Percentiles rank a stretch among this genome's conserved stretches.
Evolutionary conservation across 2,113 vertebrate species (phyloP).

Genomic region (Pachyramphus minor): DNA sequence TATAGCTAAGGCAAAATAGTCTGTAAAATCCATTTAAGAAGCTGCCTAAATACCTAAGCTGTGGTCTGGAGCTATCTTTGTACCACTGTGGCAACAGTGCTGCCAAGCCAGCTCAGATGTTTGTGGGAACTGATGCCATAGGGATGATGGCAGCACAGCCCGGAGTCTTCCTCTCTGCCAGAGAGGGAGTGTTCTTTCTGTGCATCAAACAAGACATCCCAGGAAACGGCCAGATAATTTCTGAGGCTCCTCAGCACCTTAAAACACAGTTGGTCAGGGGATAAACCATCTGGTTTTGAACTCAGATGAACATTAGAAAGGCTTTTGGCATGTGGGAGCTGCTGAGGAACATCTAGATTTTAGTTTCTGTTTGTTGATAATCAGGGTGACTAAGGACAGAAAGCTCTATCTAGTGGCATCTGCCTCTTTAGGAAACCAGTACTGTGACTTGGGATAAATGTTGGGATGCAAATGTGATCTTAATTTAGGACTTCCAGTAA

Average conservation of each 20-base stretch:
- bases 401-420: neutral
- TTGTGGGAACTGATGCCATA: neutral
- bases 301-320: neutral
- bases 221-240: neutral
- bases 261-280: neutral
- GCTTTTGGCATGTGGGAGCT: neutral
- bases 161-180: neutral
- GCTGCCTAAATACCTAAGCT: neutral
- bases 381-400: neutral
- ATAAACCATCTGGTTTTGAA: neutral
- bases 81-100: neutral
- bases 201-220: neutral
- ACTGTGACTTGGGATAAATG: neutral
- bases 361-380: neutral
- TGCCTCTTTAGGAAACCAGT: neutral
- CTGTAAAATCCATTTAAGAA: constrained; percentile 4
- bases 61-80: neutral
- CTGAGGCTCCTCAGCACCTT: neutral
- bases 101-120: neutral
- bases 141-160: neutral
- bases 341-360: neutral
- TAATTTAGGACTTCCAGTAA: neutral
- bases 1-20: neutral
- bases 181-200: neutral
- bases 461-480: neutral